phyloP scores from a whole-genome alignment of 2,888 invertebrate species.

The Xanthorhoe designata region DNA sequence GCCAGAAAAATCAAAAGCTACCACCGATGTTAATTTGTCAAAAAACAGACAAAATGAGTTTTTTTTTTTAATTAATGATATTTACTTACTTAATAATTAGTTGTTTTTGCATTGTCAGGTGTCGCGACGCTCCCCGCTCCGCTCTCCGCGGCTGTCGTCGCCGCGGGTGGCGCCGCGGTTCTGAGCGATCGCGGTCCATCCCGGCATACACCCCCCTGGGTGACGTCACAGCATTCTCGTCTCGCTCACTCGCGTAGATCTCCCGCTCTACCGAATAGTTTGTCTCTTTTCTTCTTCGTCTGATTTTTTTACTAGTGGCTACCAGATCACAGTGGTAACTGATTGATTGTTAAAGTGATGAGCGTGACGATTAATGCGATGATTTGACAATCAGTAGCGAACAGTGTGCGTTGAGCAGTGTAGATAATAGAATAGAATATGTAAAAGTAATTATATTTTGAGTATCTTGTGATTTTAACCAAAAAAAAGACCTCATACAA shows the following conservation, averaged over 20 bases:
- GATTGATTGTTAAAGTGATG: constrained; percentile 22
- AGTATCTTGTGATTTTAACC: constrained; percentile 82
- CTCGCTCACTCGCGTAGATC: constrained; percentile 47
- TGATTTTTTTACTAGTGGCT: background rate
- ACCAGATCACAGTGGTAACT: background rate
- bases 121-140: constrained; percentile 73
- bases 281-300: constrained; percentile 8
- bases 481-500: constrained; percentile 72
- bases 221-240: constrained; percentile 45
- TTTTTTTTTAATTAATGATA: too few species aligned
- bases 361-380: constrained; percentile 33
- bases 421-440: constrained; percentile 57
- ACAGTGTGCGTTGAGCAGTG: constrained; percentile 52
- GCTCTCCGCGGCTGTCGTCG: constrained; percentile 75
- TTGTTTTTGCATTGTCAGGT: constrained; percentile 41
- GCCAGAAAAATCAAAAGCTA: too few species aligned
- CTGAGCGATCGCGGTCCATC: constrained; percentile 63
- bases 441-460: constrained; percentile 70
- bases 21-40: too few species aligned
- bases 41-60: too few species aligned
- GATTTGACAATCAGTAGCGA: constrained; percentile 33
- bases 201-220: constrained; percentile 45
- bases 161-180: constrained; percentile 80
- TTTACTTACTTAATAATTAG: too few species aligned
- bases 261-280: constrained; percentile 5